Percentiles rank a stretch among this genome's conserved stretches.
Evolutionary conservation across 2,113 vertebrate genomes (phyloP).

Genomic region (Zosterops hypoxanthus): DNA sequence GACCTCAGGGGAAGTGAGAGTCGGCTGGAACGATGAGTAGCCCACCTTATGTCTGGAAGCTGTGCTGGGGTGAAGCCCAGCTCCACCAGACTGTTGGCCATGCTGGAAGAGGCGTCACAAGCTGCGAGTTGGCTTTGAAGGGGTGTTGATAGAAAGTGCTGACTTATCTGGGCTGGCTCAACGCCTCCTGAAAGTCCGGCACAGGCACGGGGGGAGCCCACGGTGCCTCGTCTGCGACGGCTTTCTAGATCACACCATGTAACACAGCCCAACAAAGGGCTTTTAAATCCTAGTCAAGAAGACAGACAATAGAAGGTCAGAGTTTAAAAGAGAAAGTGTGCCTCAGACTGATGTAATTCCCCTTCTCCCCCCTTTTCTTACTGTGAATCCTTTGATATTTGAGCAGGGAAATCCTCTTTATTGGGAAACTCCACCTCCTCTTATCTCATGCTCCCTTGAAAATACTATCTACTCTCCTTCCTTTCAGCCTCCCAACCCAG

Average conservation of each 20-base stretch:
- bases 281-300: conserved; percentile 62
- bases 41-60: background rate
- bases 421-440: conserved; percentile 64
- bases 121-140: fast-evolving
- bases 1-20: background rate
- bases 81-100: background rate
- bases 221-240: background rate
- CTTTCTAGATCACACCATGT: conserved; percentile 44
- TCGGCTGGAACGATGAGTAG: background rate
- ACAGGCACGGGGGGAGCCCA: background rate
- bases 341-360: conserved; percentile 65
- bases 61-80: fast-evolving
- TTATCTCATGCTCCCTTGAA: conserved; percentile 41
- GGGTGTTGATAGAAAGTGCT: background rate
- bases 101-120: background rate
- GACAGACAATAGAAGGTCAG: conserved; percentile 62
- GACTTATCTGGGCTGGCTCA: conserved; percentile 28
- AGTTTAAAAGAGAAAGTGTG: conserved; percentile 62
- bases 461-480: background rate
- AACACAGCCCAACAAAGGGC: conserved; percentile 40
- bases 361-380: conserved; percentile 45
- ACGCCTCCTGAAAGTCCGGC: background rate
- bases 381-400: conserved; percentile 70
- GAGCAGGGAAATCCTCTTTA: conserved; percentile 75
- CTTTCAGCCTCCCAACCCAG: background rate